Evolutionary conservation across 2,888 invertebrate species (phyloP).

Genomic region (Lydus trimaculatus): DNA sequence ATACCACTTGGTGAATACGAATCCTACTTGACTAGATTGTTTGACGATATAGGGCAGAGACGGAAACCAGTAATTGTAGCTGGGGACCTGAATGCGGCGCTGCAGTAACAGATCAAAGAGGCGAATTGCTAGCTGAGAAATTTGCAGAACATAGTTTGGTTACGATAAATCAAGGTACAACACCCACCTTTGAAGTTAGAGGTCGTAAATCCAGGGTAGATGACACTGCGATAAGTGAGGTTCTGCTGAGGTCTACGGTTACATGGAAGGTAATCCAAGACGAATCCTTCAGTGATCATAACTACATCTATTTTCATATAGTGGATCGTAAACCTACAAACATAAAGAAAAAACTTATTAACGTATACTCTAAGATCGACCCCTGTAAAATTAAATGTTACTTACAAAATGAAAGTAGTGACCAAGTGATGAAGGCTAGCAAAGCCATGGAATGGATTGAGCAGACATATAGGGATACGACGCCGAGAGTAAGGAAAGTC

Average conservation of each 20-base stretch:
- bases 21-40: not conserved
- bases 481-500: too few species aligned
- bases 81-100: not conserved
- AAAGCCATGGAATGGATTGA: too few species aligned
- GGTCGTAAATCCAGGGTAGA: not conserved
- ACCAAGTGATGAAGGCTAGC: too few species aligned
- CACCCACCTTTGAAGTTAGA: not conserved
- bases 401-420: too few species aligned
- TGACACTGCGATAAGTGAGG: not conserved
- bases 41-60: not conserved
- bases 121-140: not conserved
- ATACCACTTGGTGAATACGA: not conserved
- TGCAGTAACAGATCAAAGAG: not conserved
- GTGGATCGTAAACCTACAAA: not conserved
- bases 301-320: not conserved
- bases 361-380: too few species aligned
- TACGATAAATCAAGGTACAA: not conserved
- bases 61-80: not conserved
- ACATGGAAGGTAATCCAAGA: not conserved
- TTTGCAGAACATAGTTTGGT: not conserved
- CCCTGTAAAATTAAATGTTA: too few species aligned
- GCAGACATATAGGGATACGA: too few species aligned
- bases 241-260: not conserved
- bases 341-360: too few species aligned
- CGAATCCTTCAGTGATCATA: not conserved